These are phyloP conservation scores for Pseudomyrmex cubaensis DNA, from an alignment of 1,140 invertebrate species.

Conservation along the genomic window DNA sequence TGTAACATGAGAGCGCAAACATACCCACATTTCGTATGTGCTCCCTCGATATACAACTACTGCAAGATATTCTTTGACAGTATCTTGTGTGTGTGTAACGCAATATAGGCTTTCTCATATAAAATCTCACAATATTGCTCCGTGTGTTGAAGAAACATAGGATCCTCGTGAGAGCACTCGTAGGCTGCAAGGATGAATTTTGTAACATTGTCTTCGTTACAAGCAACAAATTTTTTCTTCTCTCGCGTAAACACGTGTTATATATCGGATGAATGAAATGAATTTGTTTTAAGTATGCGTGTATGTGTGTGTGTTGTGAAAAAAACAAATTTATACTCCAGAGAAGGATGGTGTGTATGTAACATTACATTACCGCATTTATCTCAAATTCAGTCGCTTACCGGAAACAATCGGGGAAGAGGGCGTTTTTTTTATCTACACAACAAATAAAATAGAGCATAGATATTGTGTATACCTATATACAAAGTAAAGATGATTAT, in stretches of 20 bases:
- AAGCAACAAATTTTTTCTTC: conserved; percentile 28
- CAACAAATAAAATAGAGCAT: conserved; percentile 65
- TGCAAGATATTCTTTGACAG: conserved; percentile 47
- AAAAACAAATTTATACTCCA: conserved; percentile 43
- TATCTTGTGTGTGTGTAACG: conserved; percentile 30
- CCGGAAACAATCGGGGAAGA: conserved; percentile 46
- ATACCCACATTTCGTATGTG: conserved; percentile 29
- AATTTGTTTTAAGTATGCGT: conserved; percentile 27
- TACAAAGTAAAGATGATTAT: conserved; percentile 72
- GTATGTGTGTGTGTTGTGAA: too few species aligned
- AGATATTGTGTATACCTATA: conserved; percentile 72
- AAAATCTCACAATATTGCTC: conserved; percentile 70
- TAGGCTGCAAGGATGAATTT: conserved; percentile 70
- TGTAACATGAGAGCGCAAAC: conserved; percentile 32
- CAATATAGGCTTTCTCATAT: conserved; percentile 70
- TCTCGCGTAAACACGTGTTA: conserved; percentile 52
- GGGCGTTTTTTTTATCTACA: conserved; percentile 49
- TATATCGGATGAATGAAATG: conserved; percentile 32
- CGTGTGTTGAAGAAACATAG: conserved; percentile 65
- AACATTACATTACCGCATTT: conserved; percentile 29
- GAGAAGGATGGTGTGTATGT: conserved; percentile 12
- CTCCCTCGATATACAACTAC: conserved; percentile 62
- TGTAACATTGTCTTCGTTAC: conserved; percentile 44
- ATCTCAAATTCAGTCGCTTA: conserved; percentile 59
- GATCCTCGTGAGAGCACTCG: conserved; percentile 56